Evolutionary conservation across 23 tunicate species (phyloP).

Genomic region (Styela clava): DNA sequence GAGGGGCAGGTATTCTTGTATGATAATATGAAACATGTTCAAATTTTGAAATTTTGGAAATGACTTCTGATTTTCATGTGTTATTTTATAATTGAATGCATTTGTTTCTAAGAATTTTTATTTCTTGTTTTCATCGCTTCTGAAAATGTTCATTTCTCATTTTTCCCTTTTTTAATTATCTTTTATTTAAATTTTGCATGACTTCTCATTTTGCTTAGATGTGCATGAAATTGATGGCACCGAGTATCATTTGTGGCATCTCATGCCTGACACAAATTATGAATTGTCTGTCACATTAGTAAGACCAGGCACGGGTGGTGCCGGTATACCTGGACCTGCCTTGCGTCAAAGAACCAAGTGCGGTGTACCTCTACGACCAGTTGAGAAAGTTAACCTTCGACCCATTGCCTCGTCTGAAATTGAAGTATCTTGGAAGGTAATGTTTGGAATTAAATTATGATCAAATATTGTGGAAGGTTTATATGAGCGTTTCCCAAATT

Average conservation of each 20-base stretch:
- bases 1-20: no score
- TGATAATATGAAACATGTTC: no score
- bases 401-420: slow-evolving; percentile 38
- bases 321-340: slow-evolving; percentile 72
- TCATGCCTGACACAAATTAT: slow-evolving; percentile 93
- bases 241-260: slow-evolving; percentile 76
- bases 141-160: no score
- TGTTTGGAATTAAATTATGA: not conserved
- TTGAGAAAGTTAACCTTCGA: slow-evolving; percentile 27
- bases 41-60: no score
- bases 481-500: not conserved
- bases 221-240: slow-evolving; percentile 42
- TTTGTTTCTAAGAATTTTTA: no score
- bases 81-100: no score
- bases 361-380: slow-evolving; percentile 51
- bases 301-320: slow-evolving; percentile 85
- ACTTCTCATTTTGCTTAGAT: slow-evolving; percentile 31
- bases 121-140: no score
- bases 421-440: slow-evolving; percentile 59
- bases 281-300: slow-evolving; percentile 65
- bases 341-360: slow-evolving; percentile 57
- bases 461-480: no score
- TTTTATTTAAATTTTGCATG: not conserved
- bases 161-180: no score
- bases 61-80: no score